phyloP scores from a whole-genome alignment of 2,888 invertebrate species.

The Xestia rhomboidea region DNA sequence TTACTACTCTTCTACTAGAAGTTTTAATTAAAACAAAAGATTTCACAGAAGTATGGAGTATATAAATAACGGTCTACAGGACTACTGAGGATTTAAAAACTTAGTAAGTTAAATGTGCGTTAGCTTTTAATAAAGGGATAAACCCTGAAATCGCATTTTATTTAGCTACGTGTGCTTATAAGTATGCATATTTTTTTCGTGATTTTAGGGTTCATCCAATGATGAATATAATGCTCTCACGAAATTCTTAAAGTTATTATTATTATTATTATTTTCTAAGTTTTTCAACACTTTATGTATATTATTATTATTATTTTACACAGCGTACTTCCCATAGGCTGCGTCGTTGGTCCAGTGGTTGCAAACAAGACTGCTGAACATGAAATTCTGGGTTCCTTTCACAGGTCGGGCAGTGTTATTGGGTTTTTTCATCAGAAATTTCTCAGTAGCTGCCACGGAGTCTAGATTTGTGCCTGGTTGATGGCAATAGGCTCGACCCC shows the following conservation, averaged over 20 bases:
- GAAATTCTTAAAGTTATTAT: too few relatives aligned
- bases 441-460: not conserved
- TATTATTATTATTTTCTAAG: not conserved
- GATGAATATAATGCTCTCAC: too few relatives aligned
- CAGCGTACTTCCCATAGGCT: not conserved
- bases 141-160: too few relatives aligned
- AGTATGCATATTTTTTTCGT: too few relatives aligned
- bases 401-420: too few relatives aligned
- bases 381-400: too few relatives aligned
- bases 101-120: not conserved
- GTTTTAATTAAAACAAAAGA: constrained; percentile 52
- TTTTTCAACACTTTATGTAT: too few relatives aligned
- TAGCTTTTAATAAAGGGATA: not conserved
- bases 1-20: constrained; percentile 32
- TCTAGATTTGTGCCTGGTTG: not conserved
- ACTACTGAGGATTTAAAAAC: not conserved
- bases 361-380: too few relatives aligned
- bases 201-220: too few relatives aligned
- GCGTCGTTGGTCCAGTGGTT: too few relatives aligned
- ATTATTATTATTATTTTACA: not conserved
- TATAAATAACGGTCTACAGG: constrained; percentile 11
- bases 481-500: not conserved
- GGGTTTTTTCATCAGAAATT: too few relatives aligned
- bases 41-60: constrained; percentile 1
- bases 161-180: too few relatives aligned